Conservation (phyloP, 2,113 vertebrate species). For the Misgurnus mizolepis region DNA sequence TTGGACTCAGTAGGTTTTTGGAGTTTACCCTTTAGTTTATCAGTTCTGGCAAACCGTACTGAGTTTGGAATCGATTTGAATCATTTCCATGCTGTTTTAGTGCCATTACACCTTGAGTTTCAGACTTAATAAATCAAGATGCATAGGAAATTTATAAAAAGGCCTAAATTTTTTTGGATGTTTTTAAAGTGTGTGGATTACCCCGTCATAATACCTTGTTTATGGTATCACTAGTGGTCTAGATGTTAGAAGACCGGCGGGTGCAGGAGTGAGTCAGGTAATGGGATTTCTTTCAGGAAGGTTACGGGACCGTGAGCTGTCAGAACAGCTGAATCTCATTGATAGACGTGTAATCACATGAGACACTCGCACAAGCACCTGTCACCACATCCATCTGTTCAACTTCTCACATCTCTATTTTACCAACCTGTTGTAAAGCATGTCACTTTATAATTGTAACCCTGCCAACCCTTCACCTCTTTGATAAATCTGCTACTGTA, state of each 20-base stretch:
- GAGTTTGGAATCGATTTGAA: background rate
- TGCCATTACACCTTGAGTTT: too few relatives aligned
- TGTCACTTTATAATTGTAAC: background rate
- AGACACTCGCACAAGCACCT: constrained; percentile 5
- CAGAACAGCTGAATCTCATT: constrained; percentile 7
- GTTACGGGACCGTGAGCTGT: constrained; percentile 13
- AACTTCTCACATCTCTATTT: background rate
- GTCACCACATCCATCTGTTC: constrained; percentile 29
- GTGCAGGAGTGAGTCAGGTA: background rate
- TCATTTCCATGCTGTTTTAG: too few relatives aligned
- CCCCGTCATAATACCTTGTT: too few relatives aligned
- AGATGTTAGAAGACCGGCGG: background rate
- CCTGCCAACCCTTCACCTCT: background rate
- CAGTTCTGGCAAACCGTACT: background rate
- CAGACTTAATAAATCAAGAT: too few relatives aligned
- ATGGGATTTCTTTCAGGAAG: constrained; percentile 2
- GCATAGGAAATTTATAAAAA: too few relatives aligned
- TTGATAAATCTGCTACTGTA: background rate
- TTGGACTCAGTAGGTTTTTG: constrained; percentile 1
- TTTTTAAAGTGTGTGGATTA: too few relatives aligned
- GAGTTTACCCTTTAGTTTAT: background rate
- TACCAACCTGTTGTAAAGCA: too few relatives aligned
- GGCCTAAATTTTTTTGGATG: too few relatives aligned
- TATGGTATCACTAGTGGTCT: background rate
- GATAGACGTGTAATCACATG: background rate